Percentiles rank a stretch among this genome's conserved stretches.
phyloP scores from a whole-genome alignment of 2,888 invertebrate genomes.

The Ferdinandea cuprea region DNA sequence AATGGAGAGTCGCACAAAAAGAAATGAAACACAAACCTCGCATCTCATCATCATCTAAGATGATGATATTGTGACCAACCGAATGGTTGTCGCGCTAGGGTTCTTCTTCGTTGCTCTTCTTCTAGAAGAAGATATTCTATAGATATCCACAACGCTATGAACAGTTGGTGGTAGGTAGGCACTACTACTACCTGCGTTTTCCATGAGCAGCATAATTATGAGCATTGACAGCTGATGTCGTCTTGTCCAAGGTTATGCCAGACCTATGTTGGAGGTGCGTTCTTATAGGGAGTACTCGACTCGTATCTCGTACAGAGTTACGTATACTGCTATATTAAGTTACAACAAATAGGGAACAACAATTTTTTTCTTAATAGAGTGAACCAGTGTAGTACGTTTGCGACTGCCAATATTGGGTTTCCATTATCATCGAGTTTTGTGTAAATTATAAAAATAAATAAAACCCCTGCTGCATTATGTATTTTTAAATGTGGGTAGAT shows the following conservation, averaged over 20 bases:
- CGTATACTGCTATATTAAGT: constrained; percentile 66
- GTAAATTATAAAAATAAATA: constrained; percentile 52
- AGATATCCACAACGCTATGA: constrained; percentile 16
- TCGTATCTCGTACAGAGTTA: constrained; percentile 2
- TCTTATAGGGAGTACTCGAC: constrained; percentile 9
- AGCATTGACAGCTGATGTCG: constrained; percentile 75
- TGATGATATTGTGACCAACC: constrained; percentile 35
- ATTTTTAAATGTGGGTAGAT: constrained; percentile 71
- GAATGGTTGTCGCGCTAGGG: constrained; percentile 36
- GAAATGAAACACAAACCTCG: constrained; percentile 21
- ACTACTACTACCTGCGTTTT: constrained; percentile 48
- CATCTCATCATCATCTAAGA: constrained; percentile 9
- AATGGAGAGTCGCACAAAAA: constrained; percentile 63
- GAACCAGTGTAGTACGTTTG: constrained; percentile 35
- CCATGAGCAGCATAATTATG: constrained; percentile 73
- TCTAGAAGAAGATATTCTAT: constrained; percentile 16
- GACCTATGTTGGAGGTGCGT: constrained; percentile 44
- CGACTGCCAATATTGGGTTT: constrained; percentile 58
- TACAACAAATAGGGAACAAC: constrained; percentile 41
- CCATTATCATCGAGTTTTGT: constrained; percentile 71
- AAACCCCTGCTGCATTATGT: constrained; percentile 65
- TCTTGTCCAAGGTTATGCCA: constrained; percentile 73
- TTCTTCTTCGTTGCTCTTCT: background rate
- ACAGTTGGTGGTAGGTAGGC: background rate
- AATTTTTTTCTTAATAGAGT: constrained; percentile 67